Conservation (phyloP, 2,113 vertebrate genomes). For the Onychorhynchus coronatus region DNA sequence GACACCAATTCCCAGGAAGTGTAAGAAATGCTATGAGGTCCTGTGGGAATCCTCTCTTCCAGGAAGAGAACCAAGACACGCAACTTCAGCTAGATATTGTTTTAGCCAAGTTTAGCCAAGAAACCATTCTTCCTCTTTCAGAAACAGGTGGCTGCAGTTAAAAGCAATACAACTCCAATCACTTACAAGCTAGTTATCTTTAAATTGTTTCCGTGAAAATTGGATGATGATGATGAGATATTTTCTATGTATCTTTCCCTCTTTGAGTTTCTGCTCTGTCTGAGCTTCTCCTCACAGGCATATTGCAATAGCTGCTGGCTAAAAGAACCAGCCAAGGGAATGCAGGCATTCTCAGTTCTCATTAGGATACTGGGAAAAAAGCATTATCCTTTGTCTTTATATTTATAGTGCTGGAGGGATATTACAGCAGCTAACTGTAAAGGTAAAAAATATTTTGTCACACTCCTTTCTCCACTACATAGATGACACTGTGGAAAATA, state of each 20-base stretch:
- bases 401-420: neutral
- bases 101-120: neutral
- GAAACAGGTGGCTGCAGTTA: conserved; percentile 37
- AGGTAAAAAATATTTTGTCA: neutral
- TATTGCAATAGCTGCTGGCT: conserved; percentile 21
- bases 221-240: neutral
- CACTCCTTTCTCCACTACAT: neutral
- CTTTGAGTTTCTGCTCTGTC: neutral
- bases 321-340: neutral
- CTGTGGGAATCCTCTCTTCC: neutral
- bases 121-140: neutral
- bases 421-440: neutral
- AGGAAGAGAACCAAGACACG: neutral
- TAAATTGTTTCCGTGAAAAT: conserved; percentile 21
- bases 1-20: neutral
- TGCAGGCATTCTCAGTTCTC: neutral
- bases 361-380: neutral
- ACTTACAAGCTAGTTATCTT: conserved; percentile 51
- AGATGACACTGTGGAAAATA: neutral
- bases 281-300: neutral
- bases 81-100: neutral
- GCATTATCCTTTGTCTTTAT: neutral
- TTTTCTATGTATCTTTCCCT: neutral
- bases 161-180: conserved; percentile 22
- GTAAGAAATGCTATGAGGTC: neutral